These are phyloP conservation scores for Megaceryle maxima DNA, from an alignment of 2,113 vertebrate species.

Conservation along the genomic window DNA sequence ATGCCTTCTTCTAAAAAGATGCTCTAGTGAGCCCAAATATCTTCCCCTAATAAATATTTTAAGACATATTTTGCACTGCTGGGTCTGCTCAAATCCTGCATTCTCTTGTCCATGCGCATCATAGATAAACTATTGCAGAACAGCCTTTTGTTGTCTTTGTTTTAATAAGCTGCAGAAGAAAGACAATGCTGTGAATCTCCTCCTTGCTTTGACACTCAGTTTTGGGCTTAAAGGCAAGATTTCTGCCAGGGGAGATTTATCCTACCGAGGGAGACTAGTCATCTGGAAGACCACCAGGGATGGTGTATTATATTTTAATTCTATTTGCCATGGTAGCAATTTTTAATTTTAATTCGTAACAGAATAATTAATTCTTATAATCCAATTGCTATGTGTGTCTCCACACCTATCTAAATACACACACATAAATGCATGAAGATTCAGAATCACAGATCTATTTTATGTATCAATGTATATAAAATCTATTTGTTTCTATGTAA, in stretches of 20 bases:
- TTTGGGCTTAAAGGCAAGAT: neutral
- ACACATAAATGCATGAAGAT: neutral
- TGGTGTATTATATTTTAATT: neutral
- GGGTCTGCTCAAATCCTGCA: neutral
- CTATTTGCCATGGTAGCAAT: neutral
- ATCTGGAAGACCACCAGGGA: neutral
- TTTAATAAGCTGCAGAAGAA: neutral
- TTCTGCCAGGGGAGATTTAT: neutral
- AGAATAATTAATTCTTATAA: neutral
- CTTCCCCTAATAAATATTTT: neutral
- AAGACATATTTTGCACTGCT: neutral
- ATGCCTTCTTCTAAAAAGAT: neutral
- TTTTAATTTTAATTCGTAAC: neutral
- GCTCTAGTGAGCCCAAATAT: neutral
- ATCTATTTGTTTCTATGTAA: neutral
- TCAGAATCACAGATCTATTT: neutral
- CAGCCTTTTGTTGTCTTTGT: neutral
- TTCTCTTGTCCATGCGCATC: neutral
- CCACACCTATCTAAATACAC: neutral
- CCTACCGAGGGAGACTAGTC: neutral
- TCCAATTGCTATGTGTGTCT: neutral
- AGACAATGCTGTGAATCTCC: neutral
- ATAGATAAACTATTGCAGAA: fast-evolving
- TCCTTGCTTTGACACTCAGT: neutral
- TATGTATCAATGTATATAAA: neutral